phyloP scores from a whole-genome alignment of 1,140 invertebrate genomes.

The Armadillidium nasatum region DNA sequence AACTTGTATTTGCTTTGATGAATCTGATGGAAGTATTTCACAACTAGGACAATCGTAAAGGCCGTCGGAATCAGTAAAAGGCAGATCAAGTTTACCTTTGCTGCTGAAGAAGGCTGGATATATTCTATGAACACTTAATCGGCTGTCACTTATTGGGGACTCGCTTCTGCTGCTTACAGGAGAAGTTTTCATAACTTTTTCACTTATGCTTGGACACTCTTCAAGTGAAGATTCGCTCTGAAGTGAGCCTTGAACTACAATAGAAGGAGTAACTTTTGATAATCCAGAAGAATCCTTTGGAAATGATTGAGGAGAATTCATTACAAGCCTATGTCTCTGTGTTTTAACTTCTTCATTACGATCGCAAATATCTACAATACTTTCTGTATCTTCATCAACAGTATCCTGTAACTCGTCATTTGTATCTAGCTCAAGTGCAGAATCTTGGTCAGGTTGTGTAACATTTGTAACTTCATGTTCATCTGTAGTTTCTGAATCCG shows the following conservation, averaged over 20 bases:
- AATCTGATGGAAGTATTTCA: constrained; percentile 53
- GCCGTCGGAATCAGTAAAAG: constrained; percentile 69
- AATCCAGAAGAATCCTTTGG: constrained; percentile 45
- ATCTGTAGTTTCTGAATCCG: constrained; percentile 36
- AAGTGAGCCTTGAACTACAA: constrained; percentile 55
- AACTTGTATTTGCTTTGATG: neutral
- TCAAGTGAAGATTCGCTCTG: constrained; percentile 37
- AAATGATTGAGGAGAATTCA: constrained; percentile 43
- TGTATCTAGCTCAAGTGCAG: constrained; percentile 36
- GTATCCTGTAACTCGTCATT: constrained; percentile 39
- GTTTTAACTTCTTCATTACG: constrained; percentile 27
- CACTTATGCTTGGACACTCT: constrained; percentile 31
- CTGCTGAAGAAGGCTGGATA: constrained; percentile 64
- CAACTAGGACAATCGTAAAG: constrained; percentile 70
- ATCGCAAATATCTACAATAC: neutral
- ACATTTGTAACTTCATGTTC: constrained; percentile 22
- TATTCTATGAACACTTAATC: constrained; percentile 51
- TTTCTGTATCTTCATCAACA: neutral
- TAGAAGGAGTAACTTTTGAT: constrained; percentile 58
- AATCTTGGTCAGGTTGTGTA: constrained; percentile 34
- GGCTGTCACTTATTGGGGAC: constrained; percentile 64
- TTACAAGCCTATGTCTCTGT: constrained; percentile 30
- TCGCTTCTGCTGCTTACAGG: constrained; percentile 71
- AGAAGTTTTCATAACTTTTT: constrained; percentile 45
- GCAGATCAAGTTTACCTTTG: constrained; percentile 56